Evolutionary conservation across 1,140 invertebrate species (phyloP).

Genomic region (Sitobion miscanthi): DNA sequence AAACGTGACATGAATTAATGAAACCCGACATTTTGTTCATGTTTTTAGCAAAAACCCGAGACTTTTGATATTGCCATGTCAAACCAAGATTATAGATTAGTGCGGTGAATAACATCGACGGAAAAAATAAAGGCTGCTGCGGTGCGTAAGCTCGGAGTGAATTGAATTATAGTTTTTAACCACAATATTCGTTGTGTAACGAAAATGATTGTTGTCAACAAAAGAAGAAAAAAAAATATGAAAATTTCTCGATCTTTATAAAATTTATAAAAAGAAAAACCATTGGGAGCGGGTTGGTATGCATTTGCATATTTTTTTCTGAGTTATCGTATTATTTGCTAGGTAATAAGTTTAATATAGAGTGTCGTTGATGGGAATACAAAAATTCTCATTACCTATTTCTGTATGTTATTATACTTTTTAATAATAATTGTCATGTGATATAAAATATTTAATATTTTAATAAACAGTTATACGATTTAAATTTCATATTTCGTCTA

Average conservation of each 20-base stretch:
- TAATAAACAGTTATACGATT: too few species aligned
- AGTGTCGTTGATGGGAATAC: too few species aligned
- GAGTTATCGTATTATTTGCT: background rate
- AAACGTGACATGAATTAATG: conserved; percentile 35
- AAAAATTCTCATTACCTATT: too few species aligned
- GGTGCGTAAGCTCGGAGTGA: background rate
- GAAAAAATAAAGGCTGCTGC: background rate
- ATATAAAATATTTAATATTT: too few species aligned
- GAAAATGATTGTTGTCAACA: background rate
- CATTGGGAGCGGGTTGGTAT: background rate
- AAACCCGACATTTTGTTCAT: background rate
- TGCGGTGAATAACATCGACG: background rate
- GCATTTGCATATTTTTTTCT: background rate
- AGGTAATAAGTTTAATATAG: too few species aligned
- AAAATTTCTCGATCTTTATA: background rate
- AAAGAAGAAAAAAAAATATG: too few species aligned
- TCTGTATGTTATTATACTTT: too few species aligned
- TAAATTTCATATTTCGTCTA: background rate
- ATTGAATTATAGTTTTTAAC: background rate
- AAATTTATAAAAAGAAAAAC: too few species aligned
- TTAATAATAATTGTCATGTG: too few species aligned
- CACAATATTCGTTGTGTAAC: background rate
- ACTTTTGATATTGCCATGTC: background rate
- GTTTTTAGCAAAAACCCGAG: background rate
- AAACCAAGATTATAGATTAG: background rate